Evolutionary conservation across 2,113 vertebrate genomes (phyloP), one percentile per base, ranked within the genome.

Genomic region (Oryzias celebensis): DNA sequence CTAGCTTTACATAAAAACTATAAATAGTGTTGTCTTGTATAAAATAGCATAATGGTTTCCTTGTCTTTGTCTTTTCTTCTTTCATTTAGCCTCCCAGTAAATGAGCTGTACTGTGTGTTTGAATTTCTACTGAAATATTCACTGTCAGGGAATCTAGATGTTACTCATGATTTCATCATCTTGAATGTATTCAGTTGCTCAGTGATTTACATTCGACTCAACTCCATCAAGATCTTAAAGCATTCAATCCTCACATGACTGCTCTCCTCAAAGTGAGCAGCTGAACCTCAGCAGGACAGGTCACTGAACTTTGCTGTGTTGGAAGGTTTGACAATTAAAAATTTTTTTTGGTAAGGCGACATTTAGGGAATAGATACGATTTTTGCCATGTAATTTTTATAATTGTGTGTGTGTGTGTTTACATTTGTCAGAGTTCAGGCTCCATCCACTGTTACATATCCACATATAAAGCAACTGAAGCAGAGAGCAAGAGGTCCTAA

Each of bases 111-210:
- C 52, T 45, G 51, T 58, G 36, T 1, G 5, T 67, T 59, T 59
- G 51, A 62, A 55, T 75, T 75, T 62, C 41, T 42, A 42, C 56
- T 43, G 62, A 54, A 43, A 10, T 16, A 65, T 62, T 72, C 68
- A 66, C 64, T 36, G 42, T 63, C 5, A 18, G 23, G 48, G 28
- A 51, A 49, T 80, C 64, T 48, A 14, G 47, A 51, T n/a, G 20
- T 81, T 86, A 62, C 86, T 46, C 45, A 59, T 23, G 14, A 72
- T 86, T 84, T 79, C 81, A 75, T 87, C 85, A 87, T 59, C 57
- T 71, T 58, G 65, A 75, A 65, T 73, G 3, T 60, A 55, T 65
- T 62, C 52, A 57, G 80, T 55, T 53, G 59, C 68, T 65, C 59
- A 56, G 52, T 71, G 12, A 5, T 52, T 71, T 65, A 59, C 57